phyloP scores from a whole-genome alignment of 2,888 invertebrate species.

The Rhogogaster chlorosoma region DNA sequence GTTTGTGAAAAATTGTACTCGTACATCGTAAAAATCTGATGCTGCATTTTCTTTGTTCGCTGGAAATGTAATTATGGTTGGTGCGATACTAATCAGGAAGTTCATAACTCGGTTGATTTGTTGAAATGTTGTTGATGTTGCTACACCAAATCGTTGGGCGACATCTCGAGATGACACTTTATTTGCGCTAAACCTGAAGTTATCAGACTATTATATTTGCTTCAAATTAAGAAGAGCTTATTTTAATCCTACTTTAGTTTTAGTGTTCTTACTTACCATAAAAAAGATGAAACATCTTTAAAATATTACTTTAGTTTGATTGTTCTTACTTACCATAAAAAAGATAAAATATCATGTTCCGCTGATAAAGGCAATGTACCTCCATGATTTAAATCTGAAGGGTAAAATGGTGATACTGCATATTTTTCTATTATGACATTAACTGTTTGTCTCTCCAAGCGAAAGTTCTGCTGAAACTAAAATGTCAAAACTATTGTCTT shows the following conservation, averaged over 20 bases:
- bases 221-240: background rate
- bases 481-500: background rate
- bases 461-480: background rate
- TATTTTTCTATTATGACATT: background rate
- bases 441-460: background rate
- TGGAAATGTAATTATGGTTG: background rate
- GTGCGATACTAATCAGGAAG: background rate
- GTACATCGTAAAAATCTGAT: background rate
- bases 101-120: background rate
- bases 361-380: background rate
- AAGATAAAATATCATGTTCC: background rate
- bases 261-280: no score
- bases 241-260: background rate
- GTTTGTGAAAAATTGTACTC: background rate
- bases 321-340: background rate
- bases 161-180: background rate
- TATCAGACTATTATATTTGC: background rate
- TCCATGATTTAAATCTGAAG: background rate
- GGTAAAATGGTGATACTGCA: background rate
- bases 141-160: background rate
- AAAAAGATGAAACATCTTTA: no score
- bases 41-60: background rate
- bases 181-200: background rate
- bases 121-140: background rate
- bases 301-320: no score